Percentiles rank a stretch among this genome's conserved stretches.
Evolutionary conservation across 2,797 vertebrate species (phyloP).

Genomic region (Chiloscyllium punctatum): DNA sequence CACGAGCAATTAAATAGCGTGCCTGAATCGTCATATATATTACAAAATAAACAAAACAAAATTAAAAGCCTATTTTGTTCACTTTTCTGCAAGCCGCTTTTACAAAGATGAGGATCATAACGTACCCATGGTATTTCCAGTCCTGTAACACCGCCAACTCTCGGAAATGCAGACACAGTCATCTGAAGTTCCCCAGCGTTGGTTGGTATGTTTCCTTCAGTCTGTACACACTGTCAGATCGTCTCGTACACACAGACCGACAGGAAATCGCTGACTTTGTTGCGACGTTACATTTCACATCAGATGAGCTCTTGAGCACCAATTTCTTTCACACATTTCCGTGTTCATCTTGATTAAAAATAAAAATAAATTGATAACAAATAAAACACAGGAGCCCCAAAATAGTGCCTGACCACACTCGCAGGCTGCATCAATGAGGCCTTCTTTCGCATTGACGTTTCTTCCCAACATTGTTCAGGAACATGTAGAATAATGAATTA

Average conservation of each 20-base stretch:
- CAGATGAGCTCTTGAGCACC: neutral
- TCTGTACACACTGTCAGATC: neutral
- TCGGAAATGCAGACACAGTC: neutral
- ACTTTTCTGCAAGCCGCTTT: neutral
- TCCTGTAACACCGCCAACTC: neutral
- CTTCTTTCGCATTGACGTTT: neutral
- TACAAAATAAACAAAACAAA: neutral
- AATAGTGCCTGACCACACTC: neutral
- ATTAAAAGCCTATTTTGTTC: neutral
- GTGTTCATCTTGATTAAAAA: neutral
- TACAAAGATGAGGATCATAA: neutral
- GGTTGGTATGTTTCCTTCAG: neutral
- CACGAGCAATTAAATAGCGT: neutral
- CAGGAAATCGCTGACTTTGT: slow-evolving; percentile 23
- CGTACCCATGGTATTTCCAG: neutral
- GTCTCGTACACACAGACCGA: neutral
- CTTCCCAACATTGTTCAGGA: neutral
- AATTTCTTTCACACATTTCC: neutral
- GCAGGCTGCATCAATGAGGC: neutral
- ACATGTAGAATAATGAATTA: neutral
- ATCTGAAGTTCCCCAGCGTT: neutral
- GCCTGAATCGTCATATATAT: too few relatives aligned
- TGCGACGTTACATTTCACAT: neutral
- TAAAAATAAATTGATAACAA: neutral
- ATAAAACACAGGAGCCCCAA: too few relatives aligned